These are phyloP conservation scores for Hesperia comma DNA, from an alignment of 2,888 invertebrate genomes.

Conservation along the genomic window DNA sequence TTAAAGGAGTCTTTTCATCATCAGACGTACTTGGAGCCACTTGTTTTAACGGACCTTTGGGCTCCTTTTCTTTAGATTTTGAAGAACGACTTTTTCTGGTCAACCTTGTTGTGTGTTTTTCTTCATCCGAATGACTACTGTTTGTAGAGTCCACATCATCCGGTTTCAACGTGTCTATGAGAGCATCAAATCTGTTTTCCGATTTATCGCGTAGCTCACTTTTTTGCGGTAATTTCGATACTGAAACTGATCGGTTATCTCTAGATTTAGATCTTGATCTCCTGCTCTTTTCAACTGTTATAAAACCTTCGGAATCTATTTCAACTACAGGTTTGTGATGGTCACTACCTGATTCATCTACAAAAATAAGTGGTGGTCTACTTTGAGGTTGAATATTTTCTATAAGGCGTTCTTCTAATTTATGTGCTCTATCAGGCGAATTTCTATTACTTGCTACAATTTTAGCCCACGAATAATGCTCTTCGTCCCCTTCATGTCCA, in stretches of 20 bases:
- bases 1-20: conserved; percentile 59
- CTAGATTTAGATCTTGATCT: conserved; percentile 84
- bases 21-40: conserved; percentile 53
- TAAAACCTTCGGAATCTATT: conserved; percentile 76
- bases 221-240: conserved; percentile 52
- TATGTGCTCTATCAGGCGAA: conserved; percentile 62
- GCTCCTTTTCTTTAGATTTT: conserved; percentile 72
- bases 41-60: conserved; percentile 52
- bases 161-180: conserved; percentile 57
- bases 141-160: conserved; percentile 52
- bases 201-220: conserved; percentile 59
- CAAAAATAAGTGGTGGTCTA: conserved; percentile 66
- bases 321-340: conserved; percentile 56
- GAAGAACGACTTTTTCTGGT: conserved; percentile 63
- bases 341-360: conserved; percentile 64
- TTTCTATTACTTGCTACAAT: conserved; percentile 66
- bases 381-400: conserved; percentile 42
- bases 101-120: conserved; percentile 52
- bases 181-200: conserved; percentile 67
- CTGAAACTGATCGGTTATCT: conserved; percentile 63
- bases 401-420: conserved; percentile 47
- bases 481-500: conserved; percentile 38
- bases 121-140: conserved; percentile 51
- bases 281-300: conserved; percentile 74
- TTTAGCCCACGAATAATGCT: conserved; percentile 70